Evolutionary conservation across 1,140 invertebrate genomes (phyloP), one percentile per base, ranked within the genome.

Genomic region (Telenomus remus): DNA sequence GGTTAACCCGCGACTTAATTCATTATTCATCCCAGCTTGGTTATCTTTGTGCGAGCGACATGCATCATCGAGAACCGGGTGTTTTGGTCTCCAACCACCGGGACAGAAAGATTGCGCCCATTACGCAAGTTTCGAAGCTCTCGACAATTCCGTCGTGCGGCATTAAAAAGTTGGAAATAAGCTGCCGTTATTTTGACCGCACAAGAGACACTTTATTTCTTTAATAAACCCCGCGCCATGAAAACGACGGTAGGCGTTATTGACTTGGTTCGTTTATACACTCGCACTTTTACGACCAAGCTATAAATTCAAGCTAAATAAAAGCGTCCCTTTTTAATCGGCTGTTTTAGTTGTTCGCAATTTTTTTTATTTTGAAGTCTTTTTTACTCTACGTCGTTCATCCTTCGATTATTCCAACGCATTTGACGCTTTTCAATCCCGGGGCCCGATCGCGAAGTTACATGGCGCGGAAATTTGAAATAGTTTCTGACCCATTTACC

Each of bases 231-330:
- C 70, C 84, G 74, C 79, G 76, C 79, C 76, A 81, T 83, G 84
- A 84, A 86, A 87, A 82, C 78, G 79, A 78, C 78, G 80, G 73
- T 68, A 53, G 65, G 74, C 69, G 47, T 63, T 86, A 88, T 88
- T 87, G 85, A 87, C 85, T 86, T 70, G 81, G 79, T 81, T 86
- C 80, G 80, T 86, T 88, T 87, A 88, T 85, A 77, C 84, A 86
- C 82, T 86, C 79, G 68, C 76, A 37, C 2, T 78, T 87, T 88
- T 87, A 87, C 68, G 86, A 82, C 63, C 76, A 74, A 46, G 86
- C 77, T 87, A 27, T 27, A 87, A 88, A 87, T 64, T 82, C 74
- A 19, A 64, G 14, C 68, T 63, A 81, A 79, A 27, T 27, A 27
- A 27, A 27, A 27, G 19, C 19, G 19, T 27, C 19, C 19, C 19